Evolutionary conservation across 1,140 invertebrate genomes (phyloP).

Genomic region (Harlomillsia oculata): DNA sequence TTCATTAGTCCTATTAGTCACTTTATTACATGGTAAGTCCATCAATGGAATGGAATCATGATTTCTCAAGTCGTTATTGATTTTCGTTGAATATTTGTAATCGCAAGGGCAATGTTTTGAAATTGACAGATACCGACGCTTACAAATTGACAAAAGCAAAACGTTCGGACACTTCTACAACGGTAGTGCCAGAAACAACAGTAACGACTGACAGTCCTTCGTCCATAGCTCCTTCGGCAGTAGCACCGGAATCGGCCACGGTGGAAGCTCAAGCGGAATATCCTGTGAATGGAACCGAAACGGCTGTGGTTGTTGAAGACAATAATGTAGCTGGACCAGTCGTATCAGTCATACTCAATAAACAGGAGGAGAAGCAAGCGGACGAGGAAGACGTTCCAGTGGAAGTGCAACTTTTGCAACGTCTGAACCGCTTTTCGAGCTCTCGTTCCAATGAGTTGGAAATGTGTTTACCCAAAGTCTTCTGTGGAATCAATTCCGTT

Average conservation of each 20-base stretch:
- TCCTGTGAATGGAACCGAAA: too few relatives aligned
- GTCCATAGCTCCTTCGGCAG: too few relatives aligned
- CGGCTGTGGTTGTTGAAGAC: background rate
- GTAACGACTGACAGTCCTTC: too few relatives aligned
- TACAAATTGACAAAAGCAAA: background rate
- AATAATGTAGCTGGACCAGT: background rate
- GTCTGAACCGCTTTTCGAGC: background rate
- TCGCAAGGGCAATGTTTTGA: background rate
- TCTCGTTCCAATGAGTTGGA: slow-evolving; percentile 13
- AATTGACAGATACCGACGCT: background rate
- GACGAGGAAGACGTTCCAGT: background rate
- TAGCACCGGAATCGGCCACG: too few relatives aligned
- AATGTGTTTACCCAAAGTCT: slow-evolving; percentile 20
- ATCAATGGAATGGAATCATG: too few relatives aligned
- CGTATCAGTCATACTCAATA: background rate
- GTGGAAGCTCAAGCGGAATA: slow-evolving; percentile 2
- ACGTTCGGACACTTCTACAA: background rate
- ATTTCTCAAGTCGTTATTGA: too few relatives aligned
- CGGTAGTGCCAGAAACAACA: background rate
- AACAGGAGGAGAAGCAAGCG: background rate
- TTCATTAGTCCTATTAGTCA: too few relatives aligned
- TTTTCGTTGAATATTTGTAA: too few relatives aligned
- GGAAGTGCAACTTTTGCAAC: background rate
- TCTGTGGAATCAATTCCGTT: slow-evolving; percentile 19
- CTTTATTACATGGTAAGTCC: too few relatives aligned